Percentiles rank a stretch among this genome's conserved stretches.
Conservation (phyloP, 2,113 vertebrate genomes). For the Myiozetetes cayanensis region DNA sequence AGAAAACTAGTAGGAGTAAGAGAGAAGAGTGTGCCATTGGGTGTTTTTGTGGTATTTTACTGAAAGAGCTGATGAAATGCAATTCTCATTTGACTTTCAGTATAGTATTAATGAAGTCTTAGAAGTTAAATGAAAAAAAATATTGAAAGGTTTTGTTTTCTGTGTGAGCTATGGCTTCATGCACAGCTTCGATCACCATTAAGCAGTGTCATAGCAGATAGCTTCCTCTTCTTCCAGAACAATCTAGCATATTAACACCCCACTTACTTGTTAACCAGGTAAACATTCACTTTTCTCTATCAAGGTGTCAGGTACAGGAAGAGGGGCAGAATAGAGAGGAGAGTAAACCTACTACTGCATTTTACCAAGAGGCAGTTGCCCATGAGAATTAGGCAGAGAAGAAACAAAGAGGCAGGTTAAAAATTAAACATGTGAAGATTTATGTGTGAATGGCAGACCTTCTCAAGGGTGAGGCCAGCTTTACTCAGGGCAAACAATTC, state of each 20-base stretch:
- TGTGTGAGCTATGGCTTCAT: background rate
- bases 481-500: background rate
- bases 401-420: background rate
- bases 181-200: background rate
- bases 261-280: background rate
- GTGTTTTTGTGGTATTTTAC: background rate
- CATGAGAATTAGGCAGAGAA: background rate
- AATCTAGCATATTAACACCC: background rate
- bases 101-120: background rate
- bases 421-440: background rate
- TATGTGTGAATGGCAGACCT: background rate
- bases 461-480: background rate
- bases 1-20: background rate
- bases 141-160: background rate
- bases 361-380: background rate
- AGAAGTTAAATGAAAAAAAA: background rate
- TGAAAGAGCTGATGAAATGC: background rate
- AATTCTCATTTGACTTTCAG: background rate
- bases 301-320: background rate
- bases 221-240: background rate
- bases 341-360: background rate
- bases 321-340: background rate
- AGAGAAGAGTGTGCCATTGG: background rate
- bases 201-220: background rate
- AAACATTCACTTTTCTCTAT: background rate